A percentile compares a stretch with the other conserved stretches of the same genome.
phyloP scores from a whole-genome alignment of 2,797 vertebrate species.

The Coregonus ussuriensis region DNA sequence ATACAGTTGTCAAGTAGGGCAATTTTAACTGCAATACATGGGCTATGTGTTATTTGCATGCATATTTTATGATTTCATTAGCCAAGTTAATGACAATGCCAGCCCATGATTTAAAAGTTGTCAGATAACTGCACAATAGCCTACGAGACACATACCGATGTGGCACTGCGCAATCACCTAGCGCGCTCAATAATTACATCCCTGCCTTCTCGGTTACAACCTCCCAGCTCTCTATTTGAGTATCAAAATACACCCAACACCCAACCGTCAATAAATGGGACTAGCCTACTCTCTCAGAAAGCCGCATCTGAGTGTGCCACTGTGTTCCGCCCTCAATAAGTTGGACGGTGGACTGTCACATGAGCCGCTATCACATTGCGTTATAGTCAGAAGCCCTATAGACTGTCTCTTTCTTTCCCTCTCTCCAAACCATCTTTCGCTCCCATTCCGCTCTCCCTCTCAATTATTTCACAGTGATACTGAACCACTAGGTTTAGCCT shows the following conservation, averaged over 20 bases:
- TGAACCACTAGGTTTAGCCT: not conserved
- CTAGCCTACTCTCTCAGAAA: slow-evolving; percentile 1
- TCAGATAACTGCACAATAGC: not conserved
- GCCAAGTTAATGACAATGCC: no score
- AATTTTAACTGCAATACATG: no score
- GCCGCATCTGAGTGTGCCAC: slow-evolving; percentile 20
- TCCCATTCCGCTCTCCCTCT: no score
- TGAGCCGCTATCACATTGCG: slow-evolving; percentile 26
- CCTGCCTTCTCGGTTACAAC: slow-evolving; percentile 12
- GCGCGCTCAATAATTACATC: slow-evolving; percentile 35
- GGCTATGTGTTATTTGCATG: no score
- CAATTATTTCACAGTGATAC: not conserved
- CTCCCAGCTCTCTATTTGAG: slow-evolving; percentile 21
- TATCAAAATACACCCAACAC: slow-evolving; percentile 31
- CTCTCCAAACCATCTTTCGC: not conserved
- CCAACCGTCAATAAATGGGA: slow-evolving; percentile 23
- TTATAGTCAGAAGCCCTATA: slow-evolving; percentile 8
- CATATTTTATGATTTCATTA: no score
- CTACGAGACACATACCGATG: not conserved
- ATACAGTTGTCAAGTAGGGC: no score
- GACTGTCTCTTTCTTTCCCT: slow-evolving; percentile 7
- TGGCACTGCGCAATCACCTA: slow-evolving; percentile 27
- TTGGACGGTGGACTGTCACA: not conserved
- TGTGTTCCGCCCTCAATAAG: slow-evolving; percentile 3
- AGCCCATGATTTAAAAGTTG: no score